These are phyloP conservation scores for Hyppa rectilinea DNA, from an alignment of 2,888 invertebrate genomes.

Conservation along the genomic window DNA sequence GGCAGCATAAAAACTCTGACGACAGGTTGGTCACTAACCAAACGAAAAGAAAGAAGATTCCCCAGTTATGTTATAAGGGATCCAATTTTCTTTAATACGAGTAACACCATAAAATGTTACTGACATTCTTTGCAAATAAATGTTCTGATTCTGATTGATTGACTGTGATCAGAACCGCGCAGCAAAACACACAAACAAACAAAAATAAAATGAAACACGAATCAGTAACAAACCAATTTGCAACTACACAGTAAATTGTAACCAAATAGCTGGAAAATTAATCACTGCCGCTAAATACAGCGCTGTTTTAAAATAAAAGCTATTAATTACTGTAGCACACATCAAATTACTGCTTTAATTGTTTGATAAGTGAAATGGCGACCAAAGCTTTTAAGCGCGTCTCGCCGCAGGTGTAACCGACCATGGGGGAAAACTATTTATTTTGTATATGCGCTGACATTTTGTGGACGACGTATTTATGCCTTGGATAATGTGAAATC, in stretches of 20 bases:
- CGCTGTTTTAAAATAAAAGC: conserved; percentile 48
- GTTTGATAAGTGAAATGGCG: conserved; percentile 74
- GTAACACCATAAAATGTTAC: no score
- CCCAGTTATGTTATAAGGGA: no score
- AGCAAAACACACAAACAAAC: no score
- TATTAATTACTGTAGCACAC: conserved; percentile 61
- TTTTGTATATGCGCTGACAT: neutral
- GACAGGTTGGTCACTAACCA: no score
- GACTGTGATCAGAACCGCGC: neutral
- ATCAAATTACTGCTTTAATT: conserved; percentile 76
- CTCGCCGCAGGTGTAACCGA: conserved; percentile 58
- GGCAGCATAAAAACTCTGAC: no score
- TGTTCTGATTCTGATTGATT: no score
- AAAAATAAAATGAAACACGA: conserved; percentile 15
- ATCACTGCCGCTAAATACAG: conserved; percentile 40
- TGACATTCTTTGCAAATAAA: no score
- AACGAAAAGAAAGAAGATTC: no score
- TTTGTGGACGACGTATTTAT: neutral
- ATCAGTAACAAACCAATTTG: conserved; percentile 43
- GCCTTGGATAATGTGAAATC: neutral
- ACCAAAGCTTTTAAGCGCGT: conserved; percentile 72
- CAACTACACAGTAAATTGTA: conserved; percentile 26
- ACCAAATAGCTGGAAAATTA: conserved; percentile 40
- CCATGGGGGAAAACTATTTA: conserved; percentile 70
- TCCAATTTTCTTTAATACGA: no score